Evolutionary conservation across 1,140 invertebrate genomes (phyloP), one percentile per base, ranked within the genome.

Genomic region (Bombus confusus): DNA sequence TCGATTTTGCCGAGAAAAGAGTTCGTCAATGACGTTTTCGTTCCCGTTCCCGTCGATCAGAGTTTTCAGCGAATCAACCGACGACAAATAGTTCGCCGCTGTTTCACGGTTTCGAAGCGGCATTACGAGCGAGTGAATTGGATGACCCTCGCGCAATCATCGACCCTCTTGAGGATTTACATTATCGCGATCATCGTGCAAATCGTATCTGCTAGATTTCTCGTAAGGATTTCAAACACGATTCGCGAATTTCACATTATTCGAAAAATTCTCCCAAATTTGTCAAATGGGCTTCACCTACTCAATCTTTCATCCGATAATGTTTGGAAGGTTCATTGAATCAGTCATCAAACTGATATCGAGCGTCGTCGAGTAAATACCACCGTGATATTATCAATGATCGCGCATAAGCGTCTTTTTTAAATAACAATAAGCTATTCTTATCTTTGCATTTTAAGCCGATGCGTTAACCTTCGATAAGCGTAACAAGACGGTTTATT

Each of bases 61-160:
- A 41, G 39, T 62, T 71, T 43, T 41, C 75, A 79, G 47, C 66
- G 66, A 79, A 62, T 72, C 34, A 52, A 62, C 64, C 37, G 15
- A 9, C 64, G 37, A 41, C 62, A 69, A 69, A 77, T 83, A 64
- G 43, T 52, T n/a, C 34, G 37, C 13, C 37, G 34, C n/a, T 77
- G 76, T 85, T 85, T 85, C 76, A 80, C 83, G 52, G 76, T 72
- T 85, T 72, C 52, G 64, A 79, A 85, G 66, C 39, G 76, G 76
- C 76, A 85, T 85, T 72, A 76, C 76, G 41, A 80, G 39, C 76
- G 68, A 72, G 83, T 79, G 75, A 84, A 79, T 79, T 84, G 83
- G 66, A 84, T 28, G 83, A 85, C 76, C 81, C 81, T 77, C 81
- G 64, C 81, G 43, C 76, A 85, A 85, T 85, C 83, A 85, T 80